A percentile compares a stretch with the other conserved stretches of the same genome.
phyloP scores from a whole-genome alignment of 1,140 invertebrate genomes.

The Ectropis grisescens region DNA sequence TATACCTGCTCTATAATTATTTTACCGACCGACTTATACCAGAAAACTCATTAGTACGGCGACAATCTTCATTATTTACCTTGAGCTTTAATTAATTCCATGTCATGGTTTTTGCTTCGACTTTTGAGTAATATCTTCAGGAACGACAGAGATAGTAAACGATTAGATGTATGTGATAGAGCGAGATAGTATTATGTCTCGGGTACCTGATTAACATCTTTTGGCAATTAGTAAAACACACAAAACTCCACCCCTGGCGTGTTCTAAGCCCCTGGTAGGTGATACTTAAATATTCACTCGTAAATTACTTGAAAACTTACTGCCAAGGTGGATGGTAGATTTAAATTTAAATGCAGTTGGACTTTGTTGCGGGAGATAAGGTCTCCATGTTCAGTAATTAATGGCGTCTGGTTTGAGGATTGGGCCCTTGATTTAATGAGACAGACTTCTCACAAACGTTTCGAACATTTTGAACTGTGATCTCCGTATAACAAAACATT shows the following conservation, averaged over 20 bases:
- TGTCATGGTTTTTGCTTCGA: slow-evolving; percentile 70
- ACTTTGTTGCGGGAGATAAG: slow-evolving; percentile 31
- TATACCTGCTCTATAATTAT: slow-evolving; percentile 58
- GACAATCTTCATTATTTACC: slow-evolving; percentile 70
- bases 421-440: too few species aligned
- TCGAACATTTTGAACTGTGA: too few species aligned
- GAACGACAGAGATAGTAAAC: slow-evolving; percentile 28
- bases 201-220: slow-evolving; percentile 69
- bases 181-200: slow-evolving; percentile 31
- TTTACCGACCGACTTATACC: slow-evolving; percentile 41
- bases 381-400: slow-evolving; percentile 23
- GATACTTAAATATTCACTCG: slow-evolving; percentile 62
- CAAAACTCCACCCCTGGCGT: slow-evolving; percentile 69
- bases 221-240: slow-evolving; percentile 72
- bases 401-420: slow-evolving; percentile 11
- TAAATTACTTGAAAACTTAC: slow-evolving; percentile 67
- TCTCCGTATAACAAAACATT: too few species aligned
- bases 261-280: slow-evolving; percentile 66
- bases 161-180: slow-evolving; percentile 11
- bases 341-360: slow-evolving; percentile 58
- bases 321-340: slow-evolving; percentile 51
- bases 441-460: too few species aligned
- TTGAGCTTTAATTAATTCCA: slow-evolving; percentile 69
- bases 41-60: slow-evolving; percentile 62
- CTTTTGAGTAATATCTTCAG: slow-evolving; percentile 58